Evolutionary conservation across 2,797 vertebrate species (phyloP).

Genomic region (Trichosurus vulpecula): DNA sequence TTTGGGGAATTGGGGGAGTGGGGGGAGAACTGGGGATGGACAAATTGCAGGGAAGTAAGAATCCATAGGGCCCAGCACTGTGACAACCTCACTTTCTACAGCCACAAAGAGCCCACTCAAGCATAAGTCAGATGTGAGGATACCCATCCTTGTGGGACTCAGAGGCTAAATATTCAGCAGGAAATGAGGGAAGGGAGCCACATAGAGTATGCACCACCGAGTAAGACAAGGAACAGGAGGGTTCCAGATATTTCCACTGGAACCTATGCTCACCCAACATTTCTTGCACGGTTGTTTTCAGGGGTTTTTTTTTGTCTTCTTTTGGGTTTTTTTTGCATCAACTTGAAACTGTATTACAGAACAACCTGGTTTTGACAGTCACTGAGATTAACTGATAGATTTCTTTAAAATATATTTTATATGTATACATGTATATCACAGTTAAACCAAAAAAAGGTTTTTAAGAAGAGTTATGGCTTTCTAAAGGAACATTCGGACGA

Average conservation of each 20-base stretch:
- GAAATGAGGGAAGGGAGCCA: background rate
- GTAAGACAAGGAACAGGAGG: background rate
- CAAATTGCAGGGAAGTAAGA: background rate
- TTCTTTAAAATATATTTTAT: background rate
- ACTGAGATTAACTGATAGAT: conserved; percentile 20
- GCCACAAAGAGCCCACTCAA: background rate
- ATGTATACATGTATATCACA: background rate
- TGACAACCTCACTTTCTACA: background rate
- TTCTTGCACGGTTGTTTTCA: background rate
- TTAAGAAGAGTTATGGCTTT: conserved; percentile 76
- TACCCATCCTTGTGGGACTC: background rate
- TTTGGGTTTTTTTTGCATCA: background rate
- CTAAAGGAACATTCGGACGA: conserved; percentile 60
- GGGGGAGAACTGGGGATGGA: background rate
- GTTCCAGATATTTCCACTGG: rapidly evolving
- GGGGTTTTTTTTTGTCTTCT: background rate
- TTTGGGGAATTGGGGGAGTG: background rate
- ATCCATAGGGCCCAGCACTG: background rate
- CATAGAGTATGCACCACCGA: background rate
- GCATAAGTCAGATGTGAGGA: background rate
- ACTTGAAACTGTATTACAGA: background rate
- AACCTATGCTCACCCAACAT: background rate
- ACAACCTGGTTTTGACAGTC: conserved; percentile 46
- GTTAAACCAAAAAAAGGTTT: background rate
- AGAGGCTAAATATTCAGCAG: background rate